phyloP scores from a whole-genome alignment of 2,113 vertebrate genomes.

The Cheilinus undulatus region DNA sequence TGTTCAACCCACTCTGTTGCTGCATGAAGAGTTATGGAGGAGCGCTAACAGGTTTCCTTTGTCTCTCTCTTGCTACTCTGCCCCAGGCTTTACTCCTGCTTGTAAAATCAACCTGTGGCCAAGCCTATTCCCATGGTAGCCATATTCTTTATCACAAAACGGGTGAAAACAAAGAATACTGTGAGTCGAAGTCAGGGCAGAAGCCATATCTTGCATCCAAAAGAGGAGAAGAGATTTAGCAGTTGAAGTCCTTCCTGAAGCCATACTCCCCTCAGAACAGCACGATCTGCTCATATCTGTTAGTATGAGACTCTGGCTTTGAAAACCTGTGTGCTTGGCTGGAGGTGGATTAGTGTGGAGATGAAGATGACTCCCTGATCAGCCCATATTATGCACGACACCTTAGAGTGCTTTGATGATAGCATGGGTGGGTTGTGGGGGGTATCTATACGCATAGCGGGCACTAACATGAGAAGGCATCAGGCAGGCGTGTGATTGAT shows the following conservation, averaged over 20 bases:
- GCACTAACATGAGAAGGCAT: constrained; percentile 60
- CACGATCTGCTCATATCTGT: background rate
- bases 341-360: constrained; percentile 48
- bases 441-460: constrained; percentile 42
- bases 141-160: constrained; percentile 72
- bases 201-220: constrained; percentile 35
- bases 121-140: constrained; percentile 64
- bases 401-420: constrained; percentile 63
- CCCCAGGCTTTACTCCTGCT: constrained; percentile 71
- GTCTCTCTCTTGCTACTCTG: constrained; percentile 60
- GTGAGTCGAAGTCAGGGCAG: constrained; percentile 39
- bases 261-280: constrained; percentile 1
- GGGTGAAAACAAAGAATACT: constrained; percentile 67
- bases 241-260: constrained; percentile 22
- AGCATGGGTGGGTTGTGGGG: constrained; percentile 30
- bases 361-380: constrained; percentile 63
- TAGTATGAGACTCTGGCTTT: constrained; percentile 14
- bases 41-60: constrained; percentile 76
- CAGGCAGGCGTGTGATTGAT: constrained; percentile 78
- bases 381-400: constrained; percentile 63
- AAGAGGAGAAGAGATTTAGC: constrained; percentile 25
- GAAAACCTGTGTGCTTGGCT: constrained; percentile 34
- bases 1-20: constrained; percentile 70
- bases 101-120: constrained; percentile 74
- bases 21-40: constrained; percentile 75